These are phyloP conservation scores for Sebastes iracundus DNA, from an alignment of 2,797 vertebrate genomes.

Conservation along the genomic window DNA sequence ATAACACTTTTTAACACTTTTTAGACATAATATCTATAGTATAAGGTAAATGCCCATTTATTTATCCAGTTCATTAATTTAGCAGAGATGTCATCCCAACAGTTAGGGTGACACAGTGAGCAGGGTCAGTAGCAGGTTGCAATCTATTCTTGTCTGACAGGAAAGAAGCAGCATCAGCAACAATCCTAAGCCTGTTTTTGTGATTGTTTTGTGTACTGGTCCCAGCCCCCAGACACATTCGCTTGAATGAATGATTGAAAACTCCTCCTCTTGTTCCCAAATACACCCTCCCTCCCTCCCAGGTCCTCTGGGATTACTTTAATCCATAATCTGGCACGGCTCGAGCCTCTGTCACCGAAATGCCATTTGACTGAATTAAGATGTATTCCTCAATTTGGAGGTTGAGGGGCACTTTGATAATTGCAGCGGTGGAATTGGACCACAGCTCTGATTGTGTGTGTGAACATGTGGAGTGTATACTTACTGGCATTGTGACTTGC, in stretches of 20 bases:
- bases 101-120: neutral
- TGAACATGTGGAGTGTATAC: constrained; percentile 31
- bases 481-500: constrained; percentile 11
- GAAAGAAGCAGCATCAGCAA: constrained; percentile 45
- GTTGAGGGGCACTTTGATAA: constrained; percentile 74
- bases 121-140: constrained; percentile 6
- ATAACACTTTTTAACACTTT: neutral
- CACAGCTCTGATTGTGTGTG: constrained; percentile 28
- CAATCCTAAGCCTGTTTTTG: constrained; percentile 55
- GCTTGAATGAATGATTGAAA: constrained; percentile 59
- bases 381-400: constrained; percentile 53
- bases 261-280: constrained; percentile 31
- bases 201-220: constrained; percentile 53
- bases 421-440: constrained; percentile 46
- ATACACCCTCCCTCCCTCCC: neutral
- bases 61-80: neutral
- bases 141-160: constrained; percentile 24
- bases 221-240: neutral
- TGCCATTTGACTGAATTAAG: constrained; percentile 70
- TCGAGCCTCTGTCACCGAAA: constrained; percentile 49
- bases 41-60: neutral
- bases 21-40: neutral
- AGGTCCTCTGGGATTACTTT: constrained; percentile 73
- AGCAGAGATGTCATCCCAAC: neutral
- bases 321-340: constrained; percentile 79